A percentile compares a stretch with the other conserved stretches of the same genome.
Conservation (phyloP, 2,113 vertebrate species). For the Sminthopsis crassicaudata region DNA sequence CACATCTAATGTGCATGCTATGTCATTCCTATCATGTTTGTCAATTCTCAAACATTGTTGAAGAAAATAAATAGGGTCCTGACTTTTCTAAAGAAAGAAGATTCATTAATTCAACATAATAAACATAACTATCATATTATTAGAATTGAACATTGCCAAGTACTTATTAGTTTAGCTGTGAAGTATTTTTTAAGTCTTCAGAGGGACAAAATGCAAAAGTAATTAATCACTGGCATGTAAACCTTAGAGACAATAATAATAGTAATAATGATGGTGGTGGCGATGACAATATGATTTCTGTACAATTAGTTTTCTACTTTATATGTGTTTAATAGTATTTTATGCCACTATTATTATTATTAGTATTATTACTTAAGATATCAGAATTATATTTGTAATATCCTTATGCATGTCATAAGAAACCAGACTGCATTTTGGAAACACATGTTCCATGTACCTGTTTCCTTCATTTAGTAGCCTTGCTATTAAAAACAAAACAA, state of each 20-base stretch:
- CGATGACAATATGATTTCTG: background rate
- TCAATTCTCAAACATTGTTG: slow-evolving; percentile 26
- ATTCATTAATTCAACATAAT: background rate
- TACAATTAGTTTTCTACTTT: background rate
- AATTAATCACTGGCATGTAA: slow-evolving; percentile 15
- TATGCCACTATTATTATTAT: background rate
- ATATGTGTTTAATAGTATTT: background rate
- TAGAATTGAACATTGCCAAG: slow-evolving; percentile 4
- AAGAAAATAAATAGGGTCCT: background rate
- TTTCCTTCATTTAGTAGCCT: slow-evolving; percentile 24
- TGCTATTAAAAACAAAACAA: background rate
- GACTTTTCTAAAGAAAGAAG: slow-evolving; percentile 25
- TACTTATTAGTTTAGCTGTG: background rate
- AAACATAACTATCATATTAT: background rate
- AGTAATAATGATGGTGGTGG: background rate
- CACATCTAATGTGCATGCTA: background rate
- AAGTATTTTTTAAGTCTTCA: slow-evolving; percentile 35
- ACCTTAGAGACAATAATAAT: background rate
- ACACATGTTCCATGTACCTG: background rate
- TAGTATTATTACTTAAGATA: slow-evolving; percentile 8
- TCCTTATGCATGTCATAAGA: slow-evolving; percentile 19
- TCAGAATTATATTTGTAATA: slow-evolving; percentile 5
- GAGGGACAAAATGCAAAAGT: slow-evolving; percentile 1
- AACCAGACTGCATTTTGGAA: slow-evolving; percentile 5
- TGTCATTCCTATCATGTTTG: background rate